These are phyloP conservation scores for Ophion ellenae DNA, from an alignment of 2,888 invertebrate genomes.

Conservation along the genomic window DNA sequence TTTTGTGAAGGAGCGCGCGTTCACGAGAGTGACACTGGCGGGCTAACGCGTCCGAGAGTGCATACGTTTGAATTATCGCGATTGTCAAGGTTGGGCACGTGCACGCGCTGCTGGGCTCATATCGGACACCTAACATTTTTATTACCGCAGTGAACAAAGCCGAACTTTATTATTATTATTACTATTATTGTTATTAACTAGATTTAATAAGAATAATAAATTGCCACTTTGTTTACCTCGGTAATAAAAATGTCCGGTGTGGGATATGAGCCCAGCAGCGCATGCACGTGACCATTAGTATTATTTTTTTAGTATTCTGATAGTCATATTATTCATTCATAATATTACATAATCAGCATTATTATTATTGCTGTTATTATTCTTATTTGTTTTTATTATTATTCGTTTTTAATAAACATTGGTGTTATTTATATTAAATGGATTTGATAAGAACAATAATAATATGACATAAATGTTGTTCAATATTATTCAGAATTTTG, in stretches of 20 bases:
- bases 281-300: constrained; percentile 62
- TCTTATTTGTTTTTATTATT: too few relatives aligned
- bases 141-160: constrained; percentile 53
- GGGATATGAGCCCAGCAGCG: constrained; percentile 13
- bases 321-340: too few relatives aligned
- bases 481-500: too few relatives aligned
- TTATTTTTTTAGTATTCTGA: too few relatives aligned
- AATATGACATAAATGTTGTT: too few relatives aligned
- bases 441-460: background rate
- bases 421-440: background rate
- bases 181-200: background rate
- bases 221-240: constrained; percentile 45
- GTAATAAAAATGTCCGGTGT: constrained; percentile 44
- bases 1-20: constrained; percentile 23
- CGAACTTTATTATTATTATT: background rate
- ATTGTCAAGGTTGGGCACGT: constrained; percentile 71
- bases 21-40: constrained; percentile 8
- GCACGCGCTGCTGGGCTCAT: constrained; percentile 37
- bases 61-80: constrained; percentile 59
- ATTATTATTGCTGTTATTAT: too few relatives aligned
- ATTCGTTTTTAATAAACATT: background rate
- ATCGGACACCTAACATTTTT: constrained; percentile 44
- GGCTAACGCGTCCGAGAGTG: constrained; percentile 12
- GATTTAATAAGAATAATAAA: background rate
- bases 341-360: too few relatives aligned